Evolutionary conservation across 2,888 invertebrate genomes (phyloP).

Genomic region (Papilio elwesi): DNA sequence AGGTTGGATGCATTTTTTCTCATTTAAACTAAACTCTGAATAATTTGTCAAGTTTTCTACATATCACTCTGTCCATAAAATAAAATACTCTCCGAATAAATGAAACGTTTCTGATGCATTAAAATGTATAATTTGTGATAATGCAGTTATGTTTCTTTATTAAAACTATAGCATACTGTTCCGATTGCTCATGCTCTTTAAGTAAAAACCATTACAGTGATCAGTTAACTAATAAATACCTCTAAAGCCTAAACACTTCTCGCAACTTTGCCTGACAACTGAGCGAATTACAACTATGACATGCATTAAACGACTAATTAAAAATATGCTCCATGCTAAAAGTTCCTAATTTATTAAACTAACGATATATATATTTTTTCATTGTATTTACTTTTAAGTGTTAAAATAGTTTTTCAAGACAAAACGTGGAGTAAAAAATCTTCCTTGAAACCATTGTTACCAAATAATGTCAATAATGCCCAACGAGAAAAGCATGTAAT

Average conservation of each 20-base stretch:
- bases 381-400: conserved; percentile 74
- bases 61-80: background rate
- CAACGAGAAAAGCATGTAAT: conserved; percentile 57
- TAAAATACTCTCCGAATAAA: background rate
- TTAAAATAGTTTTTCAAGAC: conserved; percentile 80
- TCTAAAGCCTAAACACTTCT: conserved; percentile 57
- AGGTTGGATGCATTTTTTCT: conserved; percentile 8
- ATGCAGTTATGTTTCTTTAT: background rate
- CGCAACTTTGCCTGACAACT: conserved; percentile 52
- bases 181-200: conserved; percentile 40
- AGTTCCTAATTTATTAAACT: conserved; percentile 77
- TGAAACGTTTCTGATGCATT: conserved; percentile 13
- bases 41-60: background rate
- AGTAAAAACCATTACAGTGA: conserved; percentile 31
- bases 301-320: conserved; percentile 81
- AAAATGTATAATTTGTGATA: conserved; percentile 33
- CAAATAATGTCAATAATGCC: conserved; percentile 70
- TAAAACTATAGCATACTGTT: conserved; percentile 30
- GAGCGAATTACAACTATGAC: conserved; percentile 75
- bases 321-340: conserved; percentile 75
- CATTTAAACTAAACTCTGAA: background rate
- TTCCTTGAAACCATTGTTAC: conserved; percentile 52
- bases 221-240: conserved; percentile 52
- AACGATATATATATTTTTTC: conserved; percentile 74
- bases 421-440: conserved; percentile 56